A percentile compares a stretch with the other conserved stretches of the same genome.
Conservation (phyloP, 2,888 invertebrate species). For the Plusia festucae region DNA sequence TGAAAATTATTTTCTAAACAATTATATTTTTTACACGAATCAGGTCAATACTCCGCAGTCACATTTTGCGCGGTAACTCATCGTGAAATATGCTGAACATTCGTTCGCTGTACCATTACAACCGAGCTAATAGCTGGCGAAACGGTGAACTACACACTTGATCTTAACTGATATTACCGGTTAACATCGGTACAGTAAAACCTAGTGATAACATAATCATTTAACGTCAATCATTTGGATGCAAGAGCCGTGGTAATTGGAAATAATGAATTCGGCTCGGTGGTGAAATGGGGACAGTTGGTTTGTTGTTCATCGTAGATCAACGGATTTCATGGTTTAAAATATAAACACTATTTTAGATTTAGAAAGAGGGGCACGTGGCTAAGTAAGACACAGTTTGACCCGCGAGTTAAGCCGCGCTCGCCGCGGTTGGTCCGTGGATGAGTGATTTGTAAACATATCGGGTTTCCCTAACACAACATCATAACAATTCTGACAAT, state of each 20-base stretch:
- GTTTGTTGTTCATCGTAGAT: not conserved
- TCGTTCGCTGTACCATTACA: slow-evolving; percentile 31
- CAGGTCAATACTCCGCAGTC: slow-evolving; percentile 44
- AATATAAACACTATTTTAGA: no score
- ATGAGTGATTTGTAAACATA: no score
- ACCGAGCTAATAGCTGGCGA: slow-evolving; percentile 33
- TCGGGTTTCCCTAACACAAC: no score
- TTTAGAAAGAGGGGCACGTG: no score
- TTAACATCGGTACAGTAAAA: slow-evolving; percentile 18
- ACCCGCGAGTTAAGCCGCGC: no score
- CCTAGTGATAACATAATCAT: slow-evolving; percentile 41
- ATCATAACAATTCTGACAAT: no score
- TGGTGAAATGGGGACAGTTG: slow-evolving; percentile 6
- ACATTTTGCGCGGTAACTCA: slow-evolving; percentile 42
- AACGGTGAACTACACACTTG: slow-evolving; percentile 45
- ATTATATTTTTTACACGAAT: slow-evolving; percentile 45
- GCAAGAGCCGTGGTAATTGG: slow-evolving; percentile 17
- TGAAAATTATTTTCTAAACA: slow-evolving; percentile 6
- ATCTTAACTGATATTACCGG: slow-evolving; percentile 38
- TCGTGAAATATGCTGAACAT: slow-evolving; percentile 54
- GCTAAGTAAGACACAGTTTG: no score
- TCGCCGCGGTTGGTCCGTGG: no score
- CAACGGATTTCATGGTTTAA: not conserved
- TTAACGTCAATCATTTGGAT: slow-evolving; percentile 21
- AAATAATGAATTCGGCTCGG: slow-evolving; percentile 10